Evolutionary conservation across 2,888 invertebrate genomes (phyloP).

Genomic region (Chrysotoxum bicinctum): DNA sequence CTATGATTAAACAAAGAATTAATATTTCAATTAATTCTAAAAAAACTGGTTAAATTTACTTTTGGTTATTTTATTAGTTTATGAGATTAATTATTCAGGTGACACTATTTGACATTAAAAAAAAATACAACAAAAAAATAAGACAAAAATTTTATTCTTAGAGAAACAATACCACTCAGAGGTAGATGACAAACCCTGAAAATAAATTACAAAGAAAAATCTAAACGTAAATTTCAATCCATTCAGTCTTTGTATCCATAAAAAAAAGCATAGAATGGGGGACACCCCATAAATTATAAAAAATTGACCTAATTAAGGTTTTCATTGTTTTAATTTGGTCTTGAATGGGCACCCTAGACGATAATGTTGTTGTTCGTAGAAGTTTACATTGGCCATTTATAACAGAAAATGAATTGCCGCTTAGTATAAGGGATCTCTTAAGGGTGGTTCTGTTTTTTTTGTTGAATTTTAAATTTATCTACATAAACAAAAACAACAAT

Average conservation of each 20-base stretch:
- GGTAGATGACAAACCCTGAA: slow-evolving; percentile 45
- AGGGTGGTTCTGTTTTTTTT: background rate
- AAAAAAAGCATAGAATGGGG: background rate
- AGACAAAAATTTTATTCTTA: slow-evolving; percentile 23
- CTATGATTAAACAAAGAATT: too few relatives aligned
- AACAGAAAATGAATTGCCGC: slow-evolving; percentile 53
- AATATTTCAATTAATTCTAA: too few relatives aligned
- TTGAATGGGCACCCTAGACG: slow-evolving; percentile 20
- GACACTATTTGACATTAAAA: slow-evolving; percentile 12
- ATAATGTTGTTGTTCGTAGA: slow-evolving; percentile 43
- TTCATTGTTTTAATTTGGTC: slow-evolving; percentile 67
- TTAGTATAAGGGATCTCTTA: slow-evolving; percentile 37
- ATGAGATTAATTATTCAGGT: slow-evolving; percentile 34
- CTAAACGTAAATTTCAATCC: slow-evolving; percentile 35
- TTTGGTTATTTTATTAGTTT: slow-evolving; percentile 61
- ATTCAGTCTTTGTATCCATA: background rate
- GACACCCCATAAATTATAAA: slow-evolving; percentile 38
- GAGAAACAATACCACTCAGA: slow-evolving; percentile 34
- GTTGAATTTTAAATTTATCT: background rate
- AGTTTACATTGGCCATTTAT: slow-evolving; percentile 66
- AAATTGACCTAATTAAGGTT: slow-evolving; percentile 68
- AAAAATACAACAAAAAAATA: background rate
- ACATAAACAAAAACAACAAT: background rate
- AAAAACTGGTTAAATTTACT: too few relatives aligned
- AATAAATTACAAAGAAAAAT: slow-evolving; percentile 55